phyloP scores from a whole-genome alignment of 2,797 vertebrate species.

The Channa striata region DNA sequence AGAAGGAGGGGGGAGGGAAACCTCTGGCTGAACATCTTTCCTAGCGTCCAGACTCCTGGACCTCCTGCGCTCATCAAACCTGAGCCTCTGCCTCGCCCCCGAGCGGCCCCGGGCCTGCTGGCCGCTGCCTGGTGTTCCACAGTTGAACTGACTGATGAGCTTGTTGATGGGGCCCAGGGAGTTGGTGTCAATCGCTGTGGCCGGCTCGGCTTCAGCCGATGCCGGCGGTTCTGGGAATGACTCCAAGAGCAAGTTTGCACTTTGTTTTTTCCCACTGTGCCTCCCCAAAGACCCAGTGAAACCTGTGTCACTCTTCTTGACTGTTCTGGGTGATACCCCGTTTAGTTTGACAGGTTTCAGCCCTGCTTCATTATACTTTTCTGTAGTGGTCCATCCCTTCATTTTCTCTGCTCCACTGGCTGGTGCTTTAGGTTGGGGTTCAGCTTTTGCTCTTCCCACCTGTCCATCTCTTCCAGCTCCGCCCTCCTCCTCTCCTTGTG shows the following conservation, averaged over 20 bases:
- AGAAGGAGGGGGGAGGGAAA: conserved; percentile 19
- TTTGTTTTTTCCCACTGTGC: conserved; percentile 20
- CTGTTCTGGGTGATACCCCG: conserved; percentile 35
- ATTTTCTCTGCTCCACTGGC: conserved; percentile 29
- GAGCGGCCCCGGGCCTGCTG: conserved; percentile 82
- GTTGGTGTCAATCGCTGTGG: conserved; percentile 87
- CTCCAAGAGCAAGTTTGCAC: conserved; percentile 4
- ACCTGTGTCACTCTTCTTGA: conserved; percentile 16
- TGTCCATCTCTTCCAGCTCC: conserved; percentile 29
- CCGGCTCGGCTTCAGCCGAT: conserved; percentile 39
- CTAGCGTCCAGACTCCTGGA: conserved; percentile 89
- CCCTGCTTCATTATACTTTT: conserved; percentile 82
- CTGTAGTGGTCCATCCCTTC: conserved; percentile 23
- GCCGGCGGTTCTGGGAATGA: conserved; percentile 50
- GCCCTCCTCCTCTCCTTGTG: conserved; percentile 77
- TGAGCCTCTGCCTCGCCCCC: conserved; percentile 72
- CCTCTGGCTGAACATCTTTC: conserved; percentile 56
- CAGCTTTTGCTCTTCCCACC: conserved; percentile 51
- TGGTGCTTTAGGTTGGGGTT: conserved; percentile 46
- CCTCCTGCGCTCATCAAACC: conserved; percentile 82
- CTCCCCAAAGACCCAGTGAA: conserved; percentile 58
- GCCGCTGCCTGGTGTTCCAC: conserved; percentile 46
- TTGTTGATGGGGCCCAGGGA: conserved; percentile 92
- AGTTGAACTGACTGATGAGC: conserved; percentile 93
- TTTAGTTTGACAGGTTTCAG: conserved; percentile 79